Conservation (phyloP, 2,113 vertebrate genomes). For the Syngnathoides biaculeatus region DNA sequence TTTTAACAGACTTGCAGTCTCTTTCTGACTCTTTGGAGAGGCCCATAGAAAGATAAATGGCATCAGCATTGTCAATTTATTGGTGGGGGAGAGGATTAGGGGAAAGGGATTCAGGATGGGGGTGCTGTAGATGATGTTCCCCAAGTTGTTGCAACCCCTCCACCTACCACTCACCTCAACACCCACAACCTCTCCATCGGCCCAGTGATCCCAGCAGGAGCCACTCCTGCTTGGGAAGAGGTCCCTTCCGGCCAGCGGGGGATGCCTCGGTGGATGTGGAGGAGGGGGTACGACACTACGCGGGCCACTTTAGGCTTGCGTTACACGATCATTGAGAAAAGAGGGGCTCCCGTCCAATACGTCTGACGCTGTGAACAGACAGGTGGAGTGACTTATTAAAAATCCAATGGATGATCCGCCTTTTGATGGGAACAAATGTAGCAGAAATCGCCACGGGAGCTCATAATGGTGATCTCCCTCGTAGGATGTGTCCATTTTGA, state of each 20-base stretch:
- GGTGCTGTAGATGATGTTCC: slow-evolving; percentile 50
- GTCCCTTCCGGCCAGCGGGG: slow-evolving; percentile 51
- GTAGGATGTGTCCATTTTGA: slow-evolving; percentile 52
- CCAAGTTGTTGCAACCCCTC: slow-evolving; percentile 40
- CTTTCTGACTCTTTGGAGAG: slow-evolving; percentile 30
- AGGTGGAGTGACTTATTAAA: slow-evolving; percentile 54
- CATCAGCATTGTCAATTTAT: slow-evolving; percentile 25
- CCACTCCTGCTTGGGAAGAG: slow-evolving; percentile 63
- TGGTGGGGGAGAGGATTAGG: slow-evolving; percentile 51
- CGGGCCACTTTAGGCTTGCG: slow-evolving; percentile 55
- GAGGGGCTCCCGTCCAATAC: slow-evolving; percentile 69
- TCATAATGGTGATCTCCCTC: slow-evolving; percentile 37
- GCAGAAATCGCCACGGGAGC: slow-evolving; percentile 72
- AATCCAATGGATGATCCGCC: slow-evolving; percentile 54
- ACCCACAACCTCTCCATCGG: slow-evolving; percentile 34
- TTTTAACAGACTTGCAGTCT: slow-evolving; percentile 6
- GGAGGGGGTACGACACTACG: slow-evolving; percentile 3
- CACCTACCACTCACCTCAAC: neutral
- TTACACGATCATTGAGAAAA: slow-evolving; percentile 56
- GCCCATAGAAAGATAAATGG: slow-evolving; percentile 44
- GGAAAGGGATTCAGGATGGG: slow-evolving; percentile 27
- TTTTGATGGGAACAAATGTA: slow-evolving; percentile 76
- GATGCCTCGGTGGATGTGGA: neutral
- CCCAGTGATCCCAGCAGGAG: slow-evolving; percentile 68
- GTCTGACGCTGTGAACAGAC: slow-evolving; percentile 63